Evolutionary conservation across 1,140 invertebrate genomes (phyloP).

Genomic region (Drosophila melanogaster): Release_6_plus_ISO1_MT NC_004354.4:2321001-2321500

Average conservation of each 20-base stretch:
- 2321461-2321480: not conserved
- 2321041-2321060: constrained; percentile 10
- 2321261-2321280: constrained; percentile 23
- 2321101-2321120: constrained; percentile 46
- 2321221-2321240: constrained; percentile 2
- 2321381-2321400: too few species aligned
- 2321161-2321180: constrained; percentile 52
- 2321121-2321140: constrained; percentile 67
- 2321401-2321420: not conserved
- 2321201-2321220: constrained; percentile 20
- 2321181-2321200: constrained; percentile 45
- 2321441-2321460: not conserved
- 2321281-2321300: too few species aligned
- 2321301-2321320: too few species aligned
- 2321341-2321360: too few species aligned
- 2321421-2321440: not conserved
- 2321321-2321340: not conserved
- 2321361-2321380: too few species aligned
- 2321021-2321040: constrained; percentile 1
- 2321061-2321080: constrained; percentile 15
- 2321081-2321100: not conserved
- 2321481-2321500: constrained; percentile 10
- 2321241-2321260: constrained; percentile 25
- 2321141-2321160: constrained; percentile 77
- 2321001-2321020: constrained; percentile 9